Evolutionary conservation across 2,797 vertebrate species (phyloP).

Genomic region (Pseudochromis fuscus): DNA sequence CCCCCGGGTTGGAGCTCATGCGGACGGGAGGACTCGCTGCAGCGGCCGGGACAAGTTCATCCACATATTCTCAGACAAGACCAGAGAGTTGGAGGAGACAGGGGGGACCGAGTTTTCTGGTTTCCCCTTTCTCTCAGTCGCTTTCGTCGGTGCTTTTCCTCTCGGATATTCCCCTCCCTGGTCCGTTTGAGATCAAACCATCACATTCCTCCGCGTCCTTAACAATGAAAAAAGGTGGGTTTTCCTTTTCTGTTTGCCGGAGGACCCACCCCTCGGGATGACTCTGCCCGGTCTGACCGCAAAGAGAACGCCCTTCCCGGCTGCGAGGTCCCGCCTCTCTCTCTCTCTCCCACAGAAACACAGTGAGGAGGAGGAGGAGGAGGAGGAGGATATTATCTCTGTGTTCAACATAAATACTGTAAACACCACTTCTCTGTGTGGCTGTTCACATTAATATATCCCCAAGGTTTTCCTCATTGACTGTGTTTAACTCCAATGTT

Average conservation of each 20-base stretch:
- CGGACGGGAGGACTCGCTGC: constrained; percentile 56
- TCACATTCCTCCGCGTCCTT: constrained; percentile 86
- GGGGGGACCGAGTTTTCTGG: constrained; percentile 11
- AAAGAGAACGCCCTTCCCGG: constrained; percentile 86
- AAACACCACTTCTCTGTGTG: too few relatives aligned
- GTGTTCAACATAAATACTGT: too few relatives aligned
- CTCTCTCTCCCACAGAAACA: constrained; percentile 40
- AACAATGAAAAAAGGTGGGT: constrained; percentile 89
- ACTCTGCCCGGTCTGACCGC: constrained; percentile 83
- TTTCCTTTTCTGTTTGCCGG: constrained; percentile 81
- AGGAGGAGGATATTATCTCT: too few relatives aligned
- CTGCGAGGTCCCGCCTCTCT: constrained; percentile 81
- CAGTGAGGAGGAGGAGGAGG: constrained; percentile 29
- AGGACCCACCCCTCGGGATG: constrained; percentile 85
- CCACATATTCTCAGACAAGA: constrained; percentile 59
- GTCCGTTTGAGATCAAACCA: constrained; percentile 82
- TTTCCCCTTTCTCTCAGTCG: constrained; percentile 26
- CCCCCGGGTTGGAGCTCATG: constrained; percentile 56
- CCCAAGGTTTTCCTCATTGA: too few relatives aligned
- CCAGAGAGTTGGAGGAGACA: constrained; percentile 42
- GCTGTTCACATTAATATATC: too few relatives aligned
- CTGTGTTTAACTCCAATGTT: too few relatives aligned
- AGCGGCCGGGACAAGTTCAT: constrained; percentile 72
- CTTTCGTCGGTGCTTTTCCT: constrained; percentile 65
- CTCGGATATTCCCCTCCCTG: constrained; percentile 75